These are phyloP conservation scores for Orius laevigatus DNA, from an alignment of 1,140 invertebrate species.

Conservation along the genomic window DNA sequence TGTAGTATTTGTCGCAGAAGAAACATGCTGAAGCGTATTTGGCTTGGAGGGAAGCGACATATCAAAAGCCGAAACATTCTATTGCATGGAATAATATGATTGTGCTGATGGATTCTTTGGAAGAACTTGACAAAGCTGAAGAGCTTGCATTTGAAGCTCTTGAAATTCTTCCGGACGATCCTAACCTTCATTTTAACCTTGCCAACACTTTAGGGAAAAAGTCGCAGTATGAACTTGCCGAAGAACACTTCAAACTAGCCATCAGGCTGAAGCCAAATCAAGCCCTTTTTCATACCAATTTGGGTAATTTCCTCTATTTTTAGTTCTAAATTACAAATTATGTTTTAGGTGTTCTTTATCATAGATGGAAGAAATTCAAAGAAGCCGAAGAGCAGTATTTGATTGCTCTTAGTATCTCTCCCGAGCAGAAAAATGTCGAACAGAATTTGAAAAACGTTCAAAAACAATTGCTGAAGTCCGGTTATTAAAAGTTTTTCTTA, in stretches of 20 bases:
- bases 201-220: slow-evolving; percentile 79
- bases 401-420: slow-evolving; percentile 55
- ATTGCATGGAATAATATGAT: slow-evolving; percentile 86
- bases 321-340: neutral
- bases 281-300: slow-evolving; percentile 64
- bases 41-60: slow-evolving; percentile 67
- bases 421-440: slow-evolving; percentile 41
- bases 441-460: slow-evolving; percentile 33
- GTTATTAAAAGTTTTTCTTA: too few relatives aligned
- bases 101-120: slow-evolving; percentile 69
- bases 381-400: slow-evolving; percentile 58
- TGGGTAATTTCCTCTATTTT: slow-evolving; percentile 40
- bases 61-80: slow-evolving; percentile 54
- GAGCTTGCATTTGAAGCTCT: slow-evolving; percentile 50
- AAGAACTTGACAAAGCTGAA: slow-evolving; percentile 47
- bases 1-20: slow-evolving; percentile 45
- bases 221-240: slow-evolving; percentile 55
- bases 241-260: slow-evolving; percentile 60
- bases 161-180: slow-evolving; percentile 45
- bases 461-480: neutral
- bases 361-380: slow-evolving; percentile 70
- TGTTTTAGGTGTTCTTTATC: slow-evolving; percentile 73
- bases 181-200: slow-evolving; percentile 66
- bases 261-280: slow-evolving; percentile 49
- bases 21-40: slow-evolving; percentile 38